Evolutionary conservation across 2,113 vertebrate species (phyloP), one percentile per base, ranked within the genome.

Genomic region (Prunella fulvescens): DNA sequence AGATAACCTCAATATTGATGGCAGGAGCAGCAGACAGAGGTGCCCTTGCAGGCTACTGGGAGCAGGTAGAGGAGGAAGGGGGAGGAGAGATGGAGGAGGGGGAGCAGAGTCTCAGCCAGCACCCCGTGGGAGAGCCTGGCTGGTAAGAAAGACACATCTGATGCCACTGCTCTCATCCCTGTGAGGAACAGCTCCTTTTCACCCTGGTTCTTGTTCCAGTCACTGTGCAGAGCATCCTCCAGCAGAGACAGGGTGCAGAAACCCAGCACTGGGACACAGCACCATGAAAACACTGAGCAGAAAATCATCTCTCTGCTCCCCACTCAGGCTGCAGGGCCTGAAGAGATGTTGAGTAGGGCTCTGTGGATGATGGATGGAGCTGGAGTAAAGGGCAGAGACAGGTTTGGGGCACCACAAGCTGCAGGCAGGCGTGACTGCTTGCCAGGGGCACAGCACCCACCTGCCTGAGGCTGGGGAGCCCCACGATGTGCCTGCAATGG

Each of bases 1-100:
- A 96, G 94, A 95, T 96, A 97, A 97, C 96, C 95, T 96, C 90
- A 94, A 96, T 96, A 97, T 95, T 97, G 98, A 98, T 97, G 97
- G 97, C 96, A 88, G 92, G 47, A 93, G 88, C 96, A 42, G 96
- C 97, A 97, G 97, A 91, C 90, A 91, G 88, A 91, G 97, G 94
- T 94, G 94, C 92, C 86, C 96, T 97, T 95, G 96, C 77, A 79
- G 83, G 83, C 90, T 95, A 89, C 90, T 92, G 80, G 96, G 88
- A 93, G 91, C 86, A 95, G 91, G 86, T 95, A 91, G 70, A 83
- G 61, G 58, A 88, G 79, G 77, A 90, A 95, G 82, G 84, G 67
- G 60, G 90, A 92, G 88, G 64, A 82, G 57, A 57, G 29, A 73
- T 31, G 81, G 58, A 87, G 86, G 80, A 74, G 47, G 65, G 73